Percentiles rank a stretch among this genome's conserved stretches.
Conservation (phyloP, 2,113 vertebrate genomes). For the Nesogale talazaci region DNA sequence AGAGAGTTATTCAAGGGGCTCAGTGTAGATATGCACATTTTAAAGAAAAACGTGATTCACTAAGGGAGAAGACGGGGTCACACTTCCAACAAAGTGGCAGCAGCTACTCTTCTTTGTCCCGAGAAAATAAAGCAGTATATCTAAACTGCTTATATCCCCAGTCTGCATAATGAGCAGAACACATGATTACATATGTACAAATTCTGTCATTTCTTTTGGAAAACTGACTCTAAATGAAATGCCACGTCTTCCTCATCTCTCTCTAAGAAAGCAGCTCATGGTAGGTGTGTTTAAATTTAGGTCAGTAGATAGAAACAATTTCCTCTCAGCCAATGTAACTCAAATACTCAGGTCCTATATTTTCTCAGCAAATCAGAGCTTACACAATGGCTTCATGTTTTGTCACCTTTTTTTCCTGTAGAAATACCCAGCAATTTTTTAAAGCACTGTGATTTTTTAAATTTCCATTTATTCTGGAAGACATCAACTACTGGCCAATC, state of each 20-base stretch:
- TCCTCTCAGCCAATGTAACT: constrained; percentile 28
- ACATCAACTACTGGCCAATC: constrained; percentile 66
- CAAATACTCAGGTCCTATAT: constrained; percentile 47
- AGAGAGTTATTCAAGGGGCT: neutral
- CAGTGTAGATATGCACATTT: neutral
- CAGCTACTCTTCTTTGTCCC: neutral
- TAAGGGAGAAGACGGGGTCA: neutral
- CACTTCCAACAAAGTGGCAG: neutral
- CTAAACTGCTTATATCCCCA: constrained; percentile 40
- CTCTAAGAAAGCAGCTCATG: constrained; percentile 3
- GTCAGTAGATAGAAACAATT: constrained; percentile 18
- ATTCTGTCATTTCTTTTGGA: constrained; percentile 53
- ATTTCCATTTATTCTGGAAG: constrained; percentile 68
- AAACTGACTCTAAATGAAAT: constrained; percentile 57
- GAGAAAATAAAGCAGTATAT: neutral
- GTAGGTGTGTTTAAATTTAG: constrained; percentile 48
- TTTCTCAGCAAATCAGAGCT: constrained; percentile 57
- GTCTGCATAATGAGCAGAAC: constrained; percentile 12
- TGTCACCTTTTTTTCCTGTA: constrained; percentile 54
- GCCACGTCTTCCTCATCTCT: neutral
- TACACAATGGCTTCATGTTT: constrained; percentile 60
- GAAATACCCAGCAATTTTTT: constrained; percentile 74
- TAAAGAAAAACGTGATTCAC: neutral
- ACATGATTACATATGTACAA: constrained; percentile 37
- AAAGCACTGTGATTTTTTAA: constrained; percentile 76